Evolutionary conservation across 1,140 invertebrate species (phyloP).

Genomic region (Sitophilus oryzae): DNA sequence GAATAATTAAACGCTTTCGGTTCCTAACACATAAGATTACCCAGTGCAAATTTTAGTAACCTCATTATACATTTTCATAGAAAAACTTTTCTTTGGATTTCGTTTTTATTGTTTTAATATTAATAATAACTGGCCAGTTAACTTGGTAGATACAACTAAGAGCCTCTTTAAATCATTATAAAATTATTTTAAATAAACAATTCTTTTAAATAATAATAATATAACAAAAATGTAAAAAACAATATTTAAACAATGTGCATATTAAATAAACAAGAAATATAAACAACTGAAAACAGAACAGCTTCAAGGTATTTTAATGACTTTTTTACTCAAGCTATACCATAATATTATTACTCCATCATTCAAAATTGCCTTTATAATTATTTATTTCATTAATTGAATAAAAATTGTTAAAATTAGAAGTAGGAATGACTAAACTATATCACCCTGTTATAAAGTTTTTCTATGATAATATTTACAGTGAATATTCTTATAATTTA

Average conservation of each 20-base stretch:
- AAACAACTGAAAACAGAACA: no score
- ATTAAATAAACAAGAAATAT: no score
- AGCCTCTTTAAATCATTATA: not conserved
- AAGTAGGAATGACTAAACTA: not conserved
- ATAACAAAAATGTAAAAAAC: no score
- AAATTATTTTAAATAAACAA: not conserved
- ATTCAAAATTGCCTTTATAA: no score
- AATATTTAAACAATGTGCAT: no score
- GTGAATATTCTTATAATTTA: not conserved
- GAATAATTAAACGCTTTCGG: constrained; percentile 3
- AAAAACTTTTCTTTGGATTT: not conserved
- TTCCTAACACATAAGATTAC: no score
- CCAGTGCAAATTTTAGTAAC: no score
- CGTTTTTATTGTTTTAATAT: no score
- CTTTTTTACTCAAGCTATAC: no score
- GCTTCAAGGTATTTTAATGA: no score
- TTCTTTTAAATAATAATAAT: not conserved
- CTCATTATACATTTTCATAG: not conserved
- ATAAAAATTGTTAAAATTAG: not conserved
- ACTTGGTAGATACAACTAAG: not conserved
- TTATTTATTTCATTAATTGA: no score
- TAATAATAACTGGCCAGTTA: not conserved
- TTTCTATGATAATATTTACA: not conserved
- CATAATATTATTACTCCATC: no score
- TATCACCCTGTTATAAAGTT: not conserved